Base-by-base conservation (phyloP, 2,797 vertebrate genomes). In the Trematomus bernacchii region DNA sequence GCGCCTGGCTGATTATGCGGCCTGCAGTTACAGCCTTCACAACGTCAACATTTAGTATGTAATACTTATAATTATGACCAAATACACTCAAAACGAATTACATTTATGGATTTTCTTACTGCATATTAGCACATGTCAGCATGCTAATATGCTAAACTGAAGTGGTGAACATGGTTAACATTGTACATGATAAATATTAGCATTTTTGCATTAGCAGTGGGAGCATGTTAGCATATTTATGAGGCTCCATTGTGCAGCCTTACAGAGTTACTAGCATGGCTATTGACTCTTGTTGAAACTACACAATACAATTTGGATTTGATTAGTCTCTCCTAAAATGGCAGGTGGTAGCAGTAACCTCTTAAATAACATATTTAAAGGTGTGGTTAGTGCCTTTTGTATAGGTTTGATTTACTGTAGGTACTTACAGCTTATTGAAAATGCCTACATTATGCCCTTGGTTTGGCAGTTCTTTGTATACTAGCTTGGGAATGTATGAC, bases 361-460 rank as follows among this genome's bases (percentile, higher is more conserved):
- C 33, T 37, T 37, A 9, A 6, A 37, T 37, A 37, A 62, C 5
- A 63, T 62, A 62, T 58, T 64, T 21, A 48, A 59, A 68, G 58
- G 48, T 64, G 60, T 73, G 37, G 19, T 58, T 66, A 27, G 10
- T 80, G 43, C 40, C 18, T 76, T 21, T 47, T 48, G 16, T 43
- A 60, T 46, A 40, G 6, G 16, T 42, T 40, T 65, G 48, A 62
- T 87, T 85, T 58, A 46, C 42, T 74, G 27, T 23, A 47, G n/a
- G 73, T 60, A 66, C 61, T 52, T 69, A 19, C 50, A 1, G 55
- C 70, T 76, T 59, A 86, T 78, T 73, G 58, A 79, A 72, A 80
- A 51, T 33, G 27, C 67, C 59, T 68, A 60, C 53, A 51, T 72
- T 72, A 62, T 23, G 54, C 72, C 53, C 19, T 11, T 11, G 71